These are phyloP conservation scores for Hirtodrosophila histrioides DNA, from an alignment of 2,888 invertebrate genomes.

Conservation along the genomic window DNA sequence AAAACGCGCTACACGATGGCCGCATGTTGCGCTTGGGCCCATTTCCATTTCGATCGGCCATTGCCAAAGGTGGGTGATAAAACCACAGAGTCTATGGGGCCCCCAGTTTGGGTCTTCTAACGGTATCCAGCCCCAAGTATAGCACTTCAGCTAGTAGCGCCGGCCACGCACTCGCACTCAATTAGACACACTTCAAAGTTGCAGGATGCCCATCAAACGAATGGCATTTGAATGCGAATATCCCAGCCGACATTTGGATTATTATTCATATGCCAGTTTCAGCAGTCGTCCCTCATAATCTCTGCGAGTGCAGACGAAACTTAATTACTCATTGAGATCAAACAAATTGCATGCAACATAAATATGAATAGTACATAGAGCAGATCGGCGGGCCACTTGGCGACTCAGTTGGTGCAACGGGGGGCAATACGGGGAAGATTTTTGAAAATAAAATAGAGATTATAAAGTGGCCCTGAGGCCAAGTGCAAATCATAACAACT, in stretches of 20 bases:
- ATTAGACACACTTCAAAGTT: constrained; percentile 74
- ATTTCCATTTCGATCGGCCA: constrained; percentile 55
- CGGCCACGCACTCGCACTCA: constrained; percentile 44
- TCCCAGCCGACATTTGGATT: constrained; percentile 19
- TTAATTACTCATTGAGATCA: constrained; percentile 81
- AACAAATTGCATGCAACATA: constrained; percentile 83
- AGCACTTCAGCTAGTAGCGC: constrained; percentile 30
- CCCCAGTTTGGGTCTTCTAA: constrained; percentile 30
- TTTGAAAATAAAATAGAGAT: constrained; percentile 40
- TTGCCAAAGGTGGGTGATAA: constrained; percentile 54
- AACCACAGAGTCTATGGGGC: constrained; percentile 37
- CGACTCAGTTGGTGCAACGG: constrained; percentile 36
- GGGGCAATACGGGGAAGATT: constrained; percentile 25
- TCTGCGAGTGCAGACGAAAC: constrained; percentile 67
- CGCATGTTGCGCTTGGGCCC: constrained; percentile 63
- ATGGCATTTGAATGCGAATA: background rate
- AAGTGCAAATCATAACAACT: too few relatives aligned
- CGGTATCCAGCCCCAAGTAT: constrained; percentile 17
- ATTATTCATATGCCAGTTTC: constrained; percentile 47
- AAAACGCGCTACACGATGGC: constrained; percentile 74
- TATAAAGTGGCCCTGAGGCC: constrained; percentile 31
- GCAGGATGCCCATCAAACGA: constrained; percentile 50
- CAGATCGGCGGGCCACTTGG: constrained; percentile 33
- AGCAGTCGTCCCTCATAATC: constrained; percentile 43
- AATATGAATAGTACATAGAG: constrained; percentile 62